Conservation (phyloP, 1,140 invertebrate species). For the Teleopsis dalmanni region DNA sequence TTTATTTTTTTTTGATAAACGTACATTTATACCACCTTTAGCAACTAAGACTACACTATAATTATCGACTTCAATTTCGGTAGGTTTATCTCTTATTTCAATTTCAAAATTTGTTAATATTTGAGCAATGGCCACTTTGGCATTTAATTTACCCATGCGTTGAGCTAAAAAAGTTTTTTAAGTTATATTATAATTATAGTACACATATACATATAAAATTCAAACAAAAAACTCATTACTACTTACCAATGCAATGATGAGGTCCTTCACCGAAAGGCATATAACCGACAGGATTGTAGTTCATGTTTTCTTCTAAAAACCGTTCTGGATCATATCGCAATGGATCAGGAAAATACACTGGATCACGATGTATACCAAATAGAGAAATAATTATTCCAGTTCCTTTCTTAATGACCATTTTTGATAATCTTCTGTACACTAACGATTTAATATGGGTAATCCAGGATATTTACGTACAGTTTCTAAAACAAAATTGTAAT, state of each 20-base stretch:
- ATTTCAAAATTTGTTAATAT: slow-evolving; percentile 28
- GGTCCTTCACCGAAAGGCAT: slow-evolving; percentile 60
- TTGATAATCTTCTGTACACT: slow-evolving; percentile 42
- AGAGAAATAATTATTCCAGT: slow-evolving; percentile 38
- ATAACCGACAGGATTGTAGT: slow-evolving; percentile 39
- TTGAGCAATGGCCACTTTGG: slow-evolving; percentile 27
- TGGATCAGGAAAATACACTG: slow-evolving; percentile 53
- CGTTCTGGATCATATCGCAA: slow-evolving; percentile 55
- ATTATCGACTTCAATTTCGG: slow-evolving; percentile 17
- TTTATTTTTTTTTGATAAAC: too few species aligned
- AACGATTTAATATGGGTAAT: slow-evolving; percentile 46
- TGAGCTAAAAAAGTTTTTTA: slow-evolving; percentile 11
- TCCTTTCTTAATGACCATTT: slow-evolving; percentile 40
- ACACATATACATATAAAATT: too few species aligned
- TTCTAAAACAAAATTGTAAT: too few species aligned
- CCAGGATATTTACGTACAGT: slow-evolving; percentile 53
- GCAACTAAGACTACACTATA: slow-evolving; percentile 10
- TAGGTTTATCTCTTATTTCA: slow-evolving; percentile 1
- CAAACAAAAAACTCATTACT: too few species aligned
- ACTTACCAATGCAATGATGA: slow-evolving; percentile 53
- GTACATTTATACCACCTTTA: slow-evolving; percentile 12
- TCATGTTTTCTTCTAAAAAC: slow-evolving; percentile 48
- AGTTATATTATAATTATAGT: background rate
- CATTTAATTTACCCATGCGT: slow-evolving; percentile 31
- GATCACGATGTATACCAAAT: slow-evolving; percentile 44